Percentiles rank a stretch among this genome's conserved stretches.
Evolutionary conservation across 2,888 invertebrate genomes (phyloP).

Genomic region (Biston betularia): DNA sequence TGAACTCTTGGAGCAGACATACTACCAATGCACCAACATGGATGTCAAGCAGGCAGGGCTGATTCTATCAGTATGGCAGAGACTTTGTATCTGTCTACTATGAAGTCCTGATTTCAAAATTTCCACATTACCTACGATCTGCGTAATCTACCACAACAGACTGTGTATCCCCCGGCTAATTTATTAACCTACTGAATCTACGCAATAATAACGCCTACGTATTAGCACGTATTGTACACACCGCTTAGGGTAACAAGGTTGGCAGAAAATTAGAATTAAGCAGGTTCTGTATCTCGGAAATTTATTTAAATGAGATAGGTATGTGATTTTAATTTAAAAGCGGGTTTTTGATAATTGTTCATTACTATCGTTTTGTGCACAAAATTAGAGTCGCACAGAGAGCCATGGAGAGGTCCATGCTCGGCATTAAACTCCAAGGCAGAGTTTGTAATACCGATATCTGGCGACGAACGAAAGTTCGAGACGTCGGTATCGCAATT

Average conservation of each 20-base stretch:
- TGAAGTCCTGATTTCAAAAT: neutral
- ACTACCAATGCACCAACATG: too few relatives aligned
- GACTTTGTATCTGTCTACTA: too few relatives aligned
- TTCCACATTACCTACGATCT: neutral
- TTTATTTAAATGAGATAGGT: slow-evolving; percentile 9
- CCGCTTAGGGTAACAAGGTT: slow-evolving; percentile 10
- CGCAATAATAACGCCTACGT: slow-evolving; percentile 21
- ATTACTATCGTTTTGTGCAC: too few relatives aligned
- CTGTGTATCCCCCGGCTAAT: slow-evolving; percentile 14
- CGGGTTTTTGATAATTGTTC: neutral
- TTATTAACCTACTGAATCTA: slow-evolving; percentile 15
- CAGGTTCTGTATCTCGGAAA: slow-evolving; percentile 4
- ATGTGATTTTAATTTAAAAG: neutral
- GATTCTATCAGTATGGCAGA: too few relatives aligned
- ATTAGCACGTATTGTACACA: slow-evolving; percentile 11
- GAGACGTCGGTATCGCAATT: too few relatives aligned
- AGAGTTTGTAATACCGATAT: too few relatives aligned
- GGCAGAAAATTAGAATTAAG: slow-evolving; percentile 18
- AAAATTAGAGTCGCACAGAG: too few relatives aligned
- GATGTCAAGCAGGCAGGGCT: too few relatives aligned
- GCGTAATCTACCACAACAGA: slow-evolving; percentile 14
- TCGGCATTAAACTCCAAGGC: too few relatives aligned
- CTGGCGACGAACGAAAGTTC: too few relatives aligned
- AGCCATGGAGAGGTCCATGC: too few relatives aligned
- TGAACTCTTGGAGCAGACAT: too few relatives aligned